phyloP scores from a whole-genome alignment of 2,888 invertebrate genomes.

The Listrodromus nycthemerus region DNA sequence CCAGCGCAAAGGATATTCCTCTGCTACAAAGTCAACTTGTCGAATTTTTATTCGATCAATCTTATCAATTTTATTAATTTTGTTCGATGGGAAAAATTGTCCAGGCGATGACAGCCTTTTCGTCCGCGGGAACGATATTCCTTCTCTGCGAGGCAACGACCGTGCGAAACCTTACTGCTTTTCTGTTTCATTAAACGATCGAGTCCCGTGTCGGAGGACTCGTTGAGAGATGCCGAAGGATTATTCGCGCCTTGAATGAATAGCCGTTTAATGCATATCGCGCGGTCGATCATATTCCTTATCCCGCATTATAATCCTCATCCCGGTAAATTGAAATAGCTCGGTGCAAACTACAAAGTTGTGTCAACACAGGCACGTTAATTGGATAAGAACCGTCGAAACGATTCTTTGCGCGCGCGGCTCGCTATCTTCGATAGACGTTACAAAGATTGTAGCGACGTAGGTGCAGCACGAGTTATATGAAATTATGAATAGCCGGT shows the following conservation, averaged over 20 bases:
- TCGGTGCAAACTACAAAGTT: slow-evolving; percentile 19
- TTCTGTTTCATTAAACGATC: neutral
- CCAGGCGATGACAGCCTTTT: too few species aligned
- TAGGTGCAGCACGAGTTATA: neutral
- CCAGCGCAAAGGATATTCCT: neutral
- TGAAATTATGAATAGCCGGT: slow-evolving; percentile 36
- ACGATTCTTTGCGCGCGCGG: neutral
- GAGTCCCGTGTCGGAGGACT: neutral
- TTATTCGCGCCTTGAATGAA: slow-evolving; percentile 26
- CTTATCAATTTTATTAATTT: neutral
- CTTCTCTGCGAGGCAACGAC: too few species aligned
- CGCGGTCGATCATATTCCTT: slow-evolving; percentile 14
- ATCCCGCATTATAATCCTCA: slow-evolving; percentile 15
- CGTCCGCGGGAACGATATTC: too few species aligned
- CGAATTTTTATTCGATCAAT: slow-evolving; percentile 3
- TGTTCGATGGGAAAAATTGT: too few species aligned
- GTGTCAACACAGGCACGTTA: slow-evolving; percentile 41
- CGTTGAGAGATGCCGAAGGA: slow-evolving; percentile 12
- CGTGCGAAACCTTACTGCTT: neutral
- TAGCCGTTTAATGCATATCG: slow-evolving; percentile 1
- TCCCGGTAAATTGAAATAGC: slow-evolving; percentile 41
- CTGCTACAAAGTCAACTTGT: slow-evolving; percentile 5
- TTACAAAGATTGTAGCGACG: slow-evolving; percentile 2
- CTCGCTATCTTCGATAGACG: neutral
- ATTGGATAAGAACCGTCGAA: slow-evolving; percentile 41